Conservation (phyloP, 2,113 vertebrate species). For the Bolborhynchus lineola region DNA sequence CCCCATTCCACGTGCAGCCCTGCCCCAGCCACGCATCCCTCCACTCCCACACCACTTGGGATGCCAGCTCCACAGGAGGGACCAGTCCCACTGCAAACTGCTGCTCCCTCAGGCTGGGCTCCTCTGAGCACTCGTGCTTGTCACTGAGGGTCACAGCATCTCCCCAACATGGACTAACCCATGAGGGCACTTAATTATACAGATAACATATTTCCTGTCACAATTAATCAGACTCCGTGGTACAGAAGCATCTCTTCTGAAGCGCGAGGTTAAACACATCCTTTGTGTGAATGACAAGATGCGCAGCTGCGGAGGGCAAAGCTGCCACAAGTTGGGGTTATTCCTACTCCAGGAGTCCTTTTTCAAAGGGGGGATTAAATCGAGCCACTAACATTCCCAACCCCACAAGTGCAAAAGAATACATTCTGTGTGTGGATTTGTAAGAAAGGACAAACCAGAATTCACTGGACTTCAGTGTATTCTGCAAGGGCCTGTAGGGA, state of each 20-base stretch:
- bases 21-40: background rate
- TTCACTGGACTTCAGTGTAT: background rate
- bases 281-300: background rate
- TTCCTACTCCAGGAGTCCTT: background rate
- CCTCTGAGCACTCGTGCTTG: background rate
- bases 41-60: rapidly evolving
- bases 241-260: slow-evolving; percentile 1
- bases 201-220: slow-evolving; percentile 38
- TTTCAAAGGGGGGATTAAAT: background rate
- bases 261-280: background rate
- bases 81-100: background rate
- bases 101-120: background rate
- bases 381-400: background rate
- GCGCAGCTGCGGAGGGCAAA: background rate
- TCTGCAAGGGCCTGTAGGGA: background rate
- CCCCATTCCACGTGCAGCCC: rapidly evolving
- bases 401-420: background rate
- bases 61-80: rapidly evolving
- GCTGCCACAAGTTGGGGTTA: background rate
- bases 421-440: background rate
- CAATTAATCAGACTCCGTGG: slow-evolving; percentile 30
- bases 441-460: background rate
- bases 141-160: slow-evolving; percentile 28
- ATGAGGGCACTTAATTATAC: slow-evolving; percentile 51
- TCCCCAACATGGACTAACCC: background rate